Evolutionary conservation across 2,888 invertebrate genomes (phyloP), one percentile per base, ranked within the genome.

Genomic region (Chymomyza fuscimana): DNA sequence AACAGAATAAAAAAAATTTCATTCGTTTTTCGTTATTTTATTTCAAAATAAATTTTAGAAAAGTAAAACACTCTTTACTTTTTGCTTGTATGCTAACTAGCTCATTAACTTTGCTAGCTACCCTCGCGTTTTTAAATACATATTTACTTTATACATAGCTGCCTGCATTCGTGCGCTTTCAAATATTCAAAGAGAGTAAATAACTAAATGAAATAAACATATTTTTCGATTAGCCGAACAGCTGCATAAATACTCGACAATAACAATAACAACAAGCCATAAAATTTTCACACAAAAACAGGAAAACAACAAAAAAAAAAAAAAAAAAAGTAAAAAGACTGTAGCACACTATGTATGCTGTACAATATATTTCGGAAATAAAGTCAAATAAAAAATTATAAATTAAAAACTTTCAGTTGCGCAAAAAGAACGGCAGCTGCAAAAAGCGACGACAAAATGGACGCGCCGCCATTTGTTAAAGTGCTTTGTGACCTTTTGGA

Each of bases 211-310:
- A 16, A 54, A n/a, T 16, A 51, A 46, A 52, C 36, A 32, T 32
- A 70, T 72, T 46, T 67, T 70, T 10, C 61, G 70, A 72, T 77
- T 74, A 77, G 63, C 68, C 61, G 51, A 66, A 63, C 69, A 72
- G 72, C 70, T 72, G 71, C 62, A 60, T 65, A 66, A 74, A 68
- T 58, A 40, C 64, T 19, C 72, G 54, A 19, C 54, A 54, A 54
- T 19, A 15, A 54, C 54, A 54, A 54, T n/a, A 54, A 54, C 10
- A 54, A 46, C 12, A 1, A 46, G 12, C 40, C 4, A 46, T 46
- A 46, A 46, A 46, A 46, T 46, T 32, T 32, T 32, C 32, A 32
- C 32, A 32, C 32, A 32, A 32, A 32, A 32, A 32, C 32, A 32
- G 40, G 40, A 10, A 12, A 46, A 12, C 1, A 46, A 40, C 0